phyloP scores from a whole-genome alignment of 2,888 invertebrate genomes.

The Criorhina ranunculi region DNA sequence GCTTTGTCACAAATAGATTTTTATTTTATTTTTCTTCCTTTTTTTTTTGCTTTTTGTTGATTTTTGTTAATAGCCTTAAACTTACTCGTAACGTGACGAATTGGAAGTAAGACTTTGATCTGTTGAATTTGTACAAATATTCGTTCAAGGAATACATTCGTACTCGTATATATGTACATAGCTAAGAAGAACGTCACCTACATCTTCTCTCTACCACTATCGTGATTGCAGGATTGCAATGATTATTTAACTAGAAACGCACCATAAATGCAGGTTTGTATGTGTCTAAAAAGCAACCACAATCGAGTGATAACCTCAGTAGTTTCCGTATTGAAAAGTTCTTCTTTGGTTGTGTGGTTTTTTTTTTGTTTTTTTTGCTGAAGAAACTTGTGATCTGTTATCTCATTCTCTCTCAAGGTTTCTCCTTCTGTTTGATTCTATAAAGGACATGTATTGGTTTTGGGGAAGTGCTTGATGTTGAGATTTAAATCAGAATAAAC shows the following conservation, averaged over 20 bases:
- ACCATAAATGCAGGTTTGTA: conserved; percentile 27
- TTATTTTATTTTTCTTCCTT: not conserved
- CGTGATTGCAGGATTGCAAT: conserved; percentile 1
- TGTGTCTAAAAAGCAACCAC: conserved; percentile 4
- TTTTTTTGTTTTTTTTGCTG: not conserved
- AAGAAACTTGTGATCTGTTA: conserved; percentile 45
- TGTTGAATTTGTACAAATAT: not conserved
- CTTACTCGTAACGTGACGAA: too few relatives aligned
- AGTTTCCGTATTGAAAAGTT: conserved; percentile 23
- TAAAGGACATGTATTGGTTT: too few relatives aligned
- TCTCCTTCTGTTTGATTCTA: not conserved
- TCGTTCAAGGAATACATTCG: not conserved
- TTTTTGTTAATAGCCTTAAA: too few relatives aligned
- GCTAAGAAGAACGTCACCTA: too few relatives aligned
- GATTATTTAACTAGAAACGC: not conserved
- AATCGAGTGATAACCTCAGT: conserved; percentile 12
- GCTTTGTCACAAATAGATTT: not conserved
- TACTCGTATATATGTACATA: not conserved
- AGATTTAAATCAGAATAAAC: too few relatives aligned
- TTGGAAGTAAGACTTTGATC: not conserved
- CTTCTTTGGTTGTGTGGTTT: conserved; percentile 2
- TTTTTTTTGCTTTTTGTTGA: not conserved
- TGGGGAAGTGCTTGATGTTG: too few relatives aligned
- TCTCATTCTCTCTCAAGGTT: conserved; percentile 11
- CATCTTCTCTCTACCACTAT: not conserved